Base-by-base conservation (phyloP, 2,113 vertebrate genomes). In the Solea solea region DNA sequence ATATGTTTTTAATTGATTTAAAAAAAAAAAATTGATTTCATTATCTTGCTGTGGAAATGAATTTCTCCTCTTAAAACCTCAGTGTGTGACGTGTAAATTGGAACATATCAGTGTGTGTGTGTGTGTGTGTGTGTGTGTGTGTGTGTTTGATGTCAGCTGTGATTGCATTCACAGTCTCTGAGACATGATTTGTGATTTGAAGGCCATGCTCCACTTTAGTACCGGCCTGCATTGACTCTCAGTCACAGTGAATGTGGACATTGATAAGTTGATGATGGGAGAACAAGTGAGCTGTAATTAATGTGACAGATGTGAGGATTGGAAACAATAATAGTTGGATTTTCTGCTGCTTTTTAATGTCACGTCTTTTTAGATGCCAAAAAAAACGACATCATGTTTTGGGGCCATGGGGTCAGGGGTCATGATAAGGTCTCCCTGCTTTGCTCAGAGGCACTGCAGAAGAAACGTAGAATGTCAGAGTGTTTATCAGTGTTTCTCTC, bases 161-260 rank as follows among this genome's bases (percentile, higher is more conserved):
- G 68, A 61, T 59, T 50, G 62, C 60, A 53, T 67, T 53, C 1
- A 76, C 49, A 46, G 14, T 48, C 12, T 48, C 14, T 48, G 12
- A 48, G 45, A 11, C 45, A 48, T 13, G 45, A 13, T 48, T 48
- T 34, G 34, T 34, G 34, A 34, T 34, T 48, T 77, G 72, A 80
- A 85, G 80, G 76, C 73, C 81, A 58, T 57, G 78, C 63, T 80
- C 76, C 69, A 78, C 81, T 76, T 82, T 55, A 53, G 64, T 50
- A 67, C 50, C 56, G 73, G 77, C 80, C 80, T 82, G 46, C 59
- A 73, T 64, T 65, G 51, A 41, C 52, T 67, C 40, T 52, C 56
- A 39, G 11, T 65, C 67, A n/a, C 62, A 1, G 69, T 42, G 52
- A 64, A 4, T 48, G 55, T 8, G 63, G 12, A 40, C 39, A 55